Base-by-base conservation (phyloP, 2,797 vertebrate genomes). In the Ctenosaura bakeri region DNA sequence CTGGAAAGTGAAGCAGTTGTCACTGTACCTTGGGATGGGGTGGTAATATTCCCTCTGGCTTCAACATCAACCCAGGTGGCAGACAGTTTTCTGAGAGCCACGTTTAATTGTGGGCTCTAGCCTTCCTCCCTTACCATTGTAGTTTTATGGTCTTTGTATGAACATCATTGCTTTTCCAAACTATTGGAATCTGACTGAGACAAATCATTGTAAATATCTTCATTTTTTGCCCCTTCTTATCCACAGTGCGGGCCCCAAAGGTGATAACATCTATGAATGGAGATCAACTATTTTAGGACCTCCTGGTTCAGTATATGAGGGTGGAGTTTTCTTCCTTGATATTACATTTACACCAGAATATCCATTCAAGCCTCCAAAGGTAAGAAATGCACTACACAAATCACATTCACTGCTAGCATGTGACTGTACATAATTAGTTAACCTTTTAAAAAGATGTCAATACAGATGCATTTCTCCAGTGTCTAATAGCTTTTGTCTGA, bases 311-410 rank as follows among this genome's bases (percentile, higher is more conserved):
- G 98, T 99, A 89, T 99, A 99, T 42, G 98, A 99, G 92, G 99
- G 98, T 90, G 99, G 98, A 0, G 99, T 99, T 83, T 99, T 99
- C 97, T 99, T 99, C 96, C 97, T 99, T 91, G 99, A 99, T 95
- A 99, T 99, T 93, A 98, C 98, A 93, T 99, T 99, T 96, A 99
- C 98, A 59, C 98, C 98, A 22, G 99, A 99, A 96, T 99, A 99
- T 96, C 99, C 99, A 88, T 99, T 99, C 97, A 99, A 99, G 96
- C 99, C 99, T 96, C 99, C 99, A 95, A 99, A 99, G 98, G 99
- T 99, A 98, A 97, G 96, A 95, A 86, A 92, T 14, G 16, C 3
- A 9, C 12, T 20, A 29, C 5, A 16, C 13, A 32, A 56, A n/a
- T 86, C 22, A 26, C 46, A 24, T 64, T 86, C 32, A 38, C 26